Evolutionary conservation across 2,888 invertebrate genomes (phyloP), one percentile per base, ranked within the genome.

Genomic region (Mythimna loreyi): DNA sequence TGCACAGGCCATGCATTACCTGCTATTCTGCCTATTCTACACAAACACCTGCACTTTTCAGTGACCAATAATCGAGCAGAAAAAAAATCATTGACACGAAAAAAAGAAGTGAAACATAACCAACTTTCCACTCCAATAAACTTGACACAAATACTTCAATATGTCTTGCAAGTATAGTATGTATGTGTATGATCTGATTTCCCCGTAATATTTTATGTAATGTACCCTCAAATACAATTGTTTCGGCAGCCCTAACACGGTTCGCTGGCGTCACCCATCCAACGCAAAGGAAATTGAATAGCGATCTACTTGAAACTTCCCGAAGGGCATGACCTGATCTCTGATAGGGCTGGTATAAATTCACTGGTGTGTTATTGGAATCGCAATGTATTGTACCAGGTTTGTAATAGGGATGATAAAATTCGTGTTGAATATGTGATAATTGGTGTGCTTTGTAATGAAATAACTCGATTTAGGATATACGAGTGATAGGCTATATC

Each of bases 211-310:
- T 40, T 52, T 3, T 13, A 52, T 21, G 8, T 40, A 47, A 52
- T 25, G 8, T 70, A 25, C 11, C 1, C 30, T 19, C 16, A 25
- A 52, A 66, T 19, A 50, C 33, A 53, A 68, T 62, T 58, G 77
- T 61, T 61, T 64, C 21, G 61, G 25, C 60, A 71, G 33, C 72
- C 76, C 75, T 80, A 61, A 52, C 59, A 60, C 33, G 55, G 58
- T 56, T 59, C 52, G 61, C 53, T 67, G 65, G 59, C 73, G 64
- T 69, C 75, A 72, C 81, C 81, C 80, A 72, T 80, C 67, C 73
- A 80, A 68, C 52, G 74, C 78, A 78, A 73, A 87, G 91, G 90
- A 91, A 92, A 91, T 92, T 90, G 91, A 91, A 90, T 90, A 90
- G 85, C 86, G 85, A 86, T 90, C 84, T 84, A 87, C 85, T 88